Conservation (phyloP, 2,888 invertebrate genomes). For the Gonocerus acuteangulatus region DNA sequence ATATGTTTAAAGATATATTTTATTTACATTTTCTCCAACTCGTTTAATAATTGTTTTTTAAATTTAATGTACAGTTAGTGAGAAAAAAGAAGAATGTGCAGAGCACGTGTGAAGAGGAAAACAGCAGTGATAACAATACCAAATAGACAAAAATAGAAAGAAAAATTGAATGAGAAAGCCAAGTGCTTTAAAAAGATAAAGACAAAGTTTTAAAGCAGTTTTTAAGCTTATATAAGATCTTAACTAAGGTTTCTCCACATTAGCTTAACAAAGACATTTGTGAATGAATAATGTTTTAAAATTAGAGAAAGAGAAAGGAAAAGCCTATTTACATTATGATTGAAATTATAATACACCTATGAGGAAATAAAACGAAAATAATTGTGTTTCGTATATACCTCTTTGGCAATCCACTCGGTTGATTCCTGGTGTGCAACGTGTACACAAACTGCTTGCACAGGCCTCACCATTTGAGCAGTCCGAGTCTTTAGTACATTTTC, state of each 20-base stretch:
- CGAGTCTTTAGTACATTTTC: conserved; percentile 47
- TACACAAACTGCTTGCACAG: conserved; percentile 75
- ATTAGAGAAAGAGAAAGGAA: neutral
- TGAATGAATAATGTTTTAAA: too few relatives aligned
- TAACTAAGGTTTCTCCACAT: too few relatives aligned
- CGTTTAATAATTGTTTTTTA: neutral
- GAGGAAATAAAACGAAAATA: conserved; percentile 9
- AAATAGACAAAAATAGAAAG: too few relatives aligned
- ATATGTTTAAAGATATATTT: neutral
- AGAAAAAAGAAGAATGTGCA: conserved; percentile 1
- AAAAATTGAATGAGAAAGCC: too few relatives aligned
- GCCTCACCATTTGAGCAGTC: conserved; percentile 78
- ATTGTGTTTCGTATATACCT: conserved; percentile 18
- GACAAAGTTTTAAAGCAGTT: too few relatives aligned
- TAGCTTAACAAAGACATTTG: too few relatives aligned
- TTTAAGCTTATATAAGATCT: too few relatives aligned
- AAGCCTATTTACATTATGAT: conserved; percentile 10
- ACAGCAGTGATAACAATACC: neutral
- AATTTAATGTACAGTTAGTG: conserved; percentile 6
- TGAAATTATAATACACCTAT: conserved; percentile 9
- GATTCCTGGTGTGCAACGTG: conserved; percentile 56
- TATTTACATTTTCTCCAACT: conserved; percentile 29
- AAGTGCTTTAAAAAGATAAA: too few relatives aligned
- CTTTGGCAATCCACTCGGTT: conserved; percentile 53
- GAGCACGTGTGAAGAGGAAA: conserved; percentile 7